Percentiles rank a stretch among this genome's conserved stretches.
These are phyloP conservation scores for Drosophila setosimentum DNA, from an alignment of 2,888 invertebrate species.

Conservation along the genomic window DNA sequence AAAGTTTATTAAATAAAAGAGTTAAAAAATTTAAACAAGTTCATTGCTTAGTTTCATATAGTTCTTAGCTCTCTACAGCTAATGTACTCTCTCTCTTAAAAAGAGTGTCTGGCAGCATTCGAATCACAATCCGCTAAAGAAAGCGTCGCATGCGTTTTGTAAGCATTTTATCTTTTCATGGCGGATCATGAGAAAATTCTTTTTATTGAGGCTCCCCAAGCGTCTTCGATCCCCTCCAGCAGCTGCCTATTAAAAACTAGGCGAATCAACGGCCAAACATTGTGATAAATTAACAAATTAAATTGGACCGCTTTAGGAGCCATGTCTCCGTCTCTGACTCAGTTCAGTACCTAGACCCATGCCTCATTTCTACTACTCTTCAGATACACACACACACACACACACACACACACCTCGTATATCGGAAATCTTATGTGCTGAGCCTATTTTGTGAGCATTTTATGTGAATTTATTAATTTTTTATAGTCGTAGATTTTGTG, in stretches of 20 bases:
- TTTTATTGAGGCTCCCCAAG: conserved; percentile 20
- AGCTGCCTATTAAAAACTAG: conserved; percentile 68
- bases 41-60: too few relatives aligned
- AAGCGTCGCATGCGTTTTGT: conserved; percentile 33
- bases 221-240: conserved; percentile 21
- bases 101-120: conserved; percentile 18
- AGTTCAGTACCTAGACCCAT: conserved; percentile 8
- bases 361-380: background rate
- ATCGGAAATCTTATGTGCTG: conserved; percentile 68
- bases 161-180: conserved; percentile 28
- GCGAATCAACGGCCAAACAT: conserved; percentile 49
- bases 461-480: conserved; percentile 77
- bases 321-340: conserved; percentile 28
- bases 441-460: conserved; percentile 60
- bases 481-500: conserved; percentile 70
- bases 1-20: background rate
- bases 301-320: conserved; percentile 48
- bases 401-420: conserved; percentile 13
- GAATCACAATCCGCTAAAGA: conserved; percentile 49
- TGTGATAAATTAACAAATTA: conserved; percentile 79
- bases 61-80: background rate
- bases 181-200: conserved; percentile 52
- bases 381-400: background rate
- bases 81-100: background rate
- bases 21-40: background rate